phyloP scores from a whole-genome alignment of 2,888 invertebrate species.

The Standfussiana lucernea region DNA sequence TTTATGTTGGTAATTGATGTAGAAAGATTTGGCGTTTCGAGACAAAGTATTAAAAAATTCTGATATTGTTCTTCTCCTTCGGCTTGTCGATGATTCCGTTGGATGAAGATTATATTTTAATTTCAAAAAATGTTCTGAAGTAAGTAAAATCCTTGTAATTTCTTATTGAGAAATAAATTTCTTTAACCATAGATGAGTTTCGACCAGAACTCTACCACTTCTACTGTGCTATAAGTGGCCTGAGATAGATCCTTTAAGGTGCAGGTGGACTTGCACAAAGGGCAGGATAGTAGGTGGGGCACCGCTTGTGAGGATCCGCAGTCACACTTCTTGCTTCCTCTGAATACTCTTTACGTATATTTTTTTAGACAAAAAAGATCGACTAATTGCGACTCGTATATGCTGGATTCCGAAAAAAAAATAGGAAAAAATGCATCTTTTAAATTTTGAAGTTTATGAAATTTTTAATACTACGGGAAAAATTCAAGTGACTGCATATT shows the following conservation, averaged over 20 bases:
- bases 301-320: not conserved
- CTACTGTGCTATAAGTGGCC: not conserved
- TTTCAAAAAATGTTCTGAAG: no score
- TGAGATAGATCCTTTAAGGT: not conserved
- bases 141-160: no score
- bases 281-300: not conserved
- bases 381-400: not conserved
- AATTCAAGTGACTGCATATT: not conserved
- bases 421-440: no score
- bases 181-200: no score
- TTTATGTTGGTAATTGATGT: slow-evolving; percentile 1
- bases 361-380: not conserved
- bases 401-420: not conserved
- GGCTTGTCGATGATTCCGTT: not conserved
- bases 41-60: not conserved
- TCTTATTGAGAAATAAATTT: no score
- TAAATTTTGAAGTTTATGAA: no score
- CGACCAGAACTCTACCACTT: not conserved
- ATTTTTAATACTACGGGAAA: no score
- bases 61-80: not conserved
- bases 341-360: not conserved
- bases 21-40: not conserved
- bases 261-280: not conserved
- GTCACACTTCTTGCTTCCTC: not conserved
- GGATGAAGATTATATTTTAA: no score